Evolutionary conservation across 2,113 vertebrate species (phyloP), one percentile per base, ranked within the genome.

Genomic region (Ceyx melanurus): DNA sequence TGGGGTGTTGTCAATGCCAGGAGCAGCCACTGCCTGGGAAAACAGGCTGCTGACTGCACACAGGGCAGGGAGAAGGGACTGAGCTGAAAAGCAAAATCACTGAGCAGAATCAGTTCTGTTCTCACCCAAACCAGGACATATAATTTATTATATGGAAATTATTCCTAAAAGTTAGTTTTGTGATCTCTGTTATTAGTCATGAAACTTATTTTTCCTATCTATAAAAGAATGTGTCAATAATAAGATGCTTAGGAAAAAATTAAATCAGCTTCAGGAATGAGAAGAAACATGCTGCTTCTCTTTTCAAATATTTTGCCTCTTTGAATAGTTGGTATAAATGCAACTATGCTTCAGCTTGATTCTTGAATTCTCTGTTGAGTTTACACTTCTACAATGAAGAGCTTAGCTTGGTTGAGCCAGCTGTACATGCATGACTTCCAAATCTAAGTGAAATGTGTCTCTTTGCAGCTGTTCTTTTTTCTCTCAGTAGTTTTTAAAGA

Each of bases 381-480:
- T 97, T 94, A 78, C 65, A 73, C 62, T 94, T 90, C 86, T 86
- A 81, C 96, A 97, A 96, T 88, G 90, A 97, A 96, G 94, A 95
- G 86, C 84, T 95, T 92, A 91, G 94, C 93, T 93, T 92, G 92
- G 86, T 95, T 93, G 92, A 92, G 90, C 92, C 90, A 93, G 94
- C 89, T 85, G 78, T 88, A 94, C 78, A 89, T 82, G 92, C 92
- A 86, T 91, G 96, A 89, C 90, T 97, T 97, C 95, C 94, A 97
- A 87, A 94, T 93, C 92, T 57, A 14, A 89, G 84, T 56, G 83
- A 97, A 97, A 96, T 92, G 23, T 74, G 94, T 90, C 80, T 74
- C 94, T 62, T 53, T 78, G 95, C 92, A 83, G 92, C 95, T 96
- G 94, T 94, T 96, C 92, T 83, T 46, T 64, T 93, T 57, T 75